Percentiles rank a stretch among this genome's conserved stretches.
Evolutionary conservation across 2,113 vertebrate species (phyloP).

Genomic region (Ophthalmolycus amberensis): DNA sequence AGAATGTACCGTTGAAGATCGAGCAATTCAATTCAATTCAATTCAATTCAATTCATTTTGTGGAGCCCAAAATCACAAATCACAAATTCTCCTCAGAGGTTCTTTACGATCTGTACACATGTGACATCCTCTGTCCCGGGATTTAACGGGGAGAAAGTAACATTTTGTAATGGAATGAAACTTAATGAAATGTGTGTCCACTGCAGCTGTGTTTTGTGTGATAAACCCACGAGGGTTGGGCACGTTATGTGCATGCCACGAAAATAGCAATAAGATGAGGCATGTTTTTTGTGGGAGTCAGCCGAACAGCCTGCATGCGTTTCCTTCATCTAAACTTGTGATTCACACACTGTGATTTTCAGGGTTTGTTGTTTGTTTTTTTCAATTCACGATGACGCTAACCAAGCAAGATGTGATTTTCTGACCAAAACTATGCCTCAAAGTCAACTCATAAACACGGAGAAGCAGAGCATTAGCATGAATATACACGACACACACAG

Average conservation of each 20-base stretch:
- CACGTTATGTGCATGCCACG: background rate
- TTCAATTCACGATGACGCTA: background rate
- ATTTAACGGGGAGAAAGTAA: too few species aligned
- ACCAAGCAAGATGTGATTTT: background rate
- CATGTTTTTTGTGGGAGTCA: background rate
- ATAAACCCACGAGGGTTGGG: background rate
- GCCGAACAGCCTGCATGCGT: background rate
- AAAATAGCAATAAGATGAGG: background rate
- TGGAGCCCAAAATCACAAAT: too few species aligned
- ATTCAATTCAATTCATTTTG: too few species aligned
- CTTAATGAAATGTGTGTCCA: background rate
- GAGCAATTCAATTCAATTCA: too few species aligned
- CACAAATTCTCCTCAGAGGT: too few species aligned
- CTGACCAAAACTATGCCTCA: background rate
- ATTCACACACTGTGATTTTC: background rate
- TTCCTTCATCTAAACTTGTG: background rate
- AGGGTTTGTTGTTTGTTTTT: background rate
- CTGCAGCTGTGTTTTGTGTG: background rate
- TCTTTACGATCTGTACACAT: too few species aligned
- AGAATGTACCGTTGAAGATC: too few species aligned
- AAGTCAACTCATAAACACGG: background rate
- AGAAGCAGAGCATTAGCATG: background rate
- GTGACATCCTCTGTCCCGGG: too few species aligned
- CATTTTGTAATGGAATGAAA: background rate
- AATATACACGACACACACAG: background rate